Percentiles rank a stretch among this genome's conserved stretches.
Conservation (phyloP, 1,140 invertebrate species). For the Andricus grossulariae region DNA sequence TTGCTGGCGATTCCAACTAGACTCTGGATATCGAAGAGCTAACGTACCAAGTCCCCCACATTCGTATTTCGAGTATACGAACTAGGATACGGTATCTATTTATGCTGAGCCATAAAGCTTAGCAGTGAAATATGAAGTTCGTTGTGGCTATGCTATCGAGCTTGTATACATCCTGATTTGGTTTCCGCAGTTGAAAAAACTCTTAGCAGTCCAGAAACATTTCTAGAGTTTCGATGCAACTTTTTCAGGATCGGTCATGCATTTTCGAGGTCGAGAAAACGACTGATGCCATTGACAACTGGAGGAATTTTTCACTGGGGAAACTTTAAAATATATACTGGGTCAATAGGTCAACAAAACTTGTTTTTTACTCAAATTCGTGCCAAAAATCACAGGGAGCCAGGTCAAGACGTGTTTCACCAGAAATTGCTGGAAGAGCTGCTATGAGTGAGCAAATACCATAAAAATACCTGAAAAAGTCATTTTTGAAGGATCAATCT, state of each 20-base stretch:
- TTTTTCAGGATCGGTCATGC: not conserved
- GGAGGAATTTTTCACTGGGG: not conserved
- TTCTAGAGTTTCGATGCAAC: not conserved
- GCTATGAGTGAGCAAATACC: too few relatives aligned
- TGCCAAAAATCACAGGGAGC: too few relatives aligned
- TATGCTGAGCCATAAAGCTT: constrained; percentile 53
- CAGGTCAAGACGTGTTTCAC: too few relatives aligned
- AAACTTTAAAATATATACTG: not conserved
- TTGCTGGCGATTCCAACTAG: constrained; percentile 54
- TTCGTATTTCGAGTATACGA: constrained; percentile 30
- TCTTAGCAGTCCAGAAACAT: not conserved
- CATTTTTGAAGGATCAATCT: too few relatives aligned
- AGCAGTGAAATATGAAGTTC: constrained; percentile 52
- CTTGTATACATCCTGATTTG: constrained; percentile 24
- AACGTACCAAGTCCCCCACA: constrained; percentile 38
- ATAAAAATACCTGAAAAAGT: too few relatives aligned
- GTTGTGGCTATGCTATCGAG: constrained; percentile 33
- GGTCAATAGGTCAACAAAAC: too few relatives aligned
- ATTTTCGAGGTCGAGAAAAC: not conserved
- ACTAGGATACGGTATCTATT: constrained; percentile 47
- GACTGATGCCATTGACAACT: not conserved
- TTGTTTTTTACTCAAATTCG: too few relatives aligned
- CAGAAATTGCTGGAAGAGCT: too few relatives aligned
- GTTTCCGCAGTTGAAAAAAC: constrained; percentile 6
- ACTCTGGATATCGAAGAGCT: constrained; percentile 52